phyloP scores from a whole-genome alignment of 2,113 vertebrate species.

The Microtus montanus region DNA sequence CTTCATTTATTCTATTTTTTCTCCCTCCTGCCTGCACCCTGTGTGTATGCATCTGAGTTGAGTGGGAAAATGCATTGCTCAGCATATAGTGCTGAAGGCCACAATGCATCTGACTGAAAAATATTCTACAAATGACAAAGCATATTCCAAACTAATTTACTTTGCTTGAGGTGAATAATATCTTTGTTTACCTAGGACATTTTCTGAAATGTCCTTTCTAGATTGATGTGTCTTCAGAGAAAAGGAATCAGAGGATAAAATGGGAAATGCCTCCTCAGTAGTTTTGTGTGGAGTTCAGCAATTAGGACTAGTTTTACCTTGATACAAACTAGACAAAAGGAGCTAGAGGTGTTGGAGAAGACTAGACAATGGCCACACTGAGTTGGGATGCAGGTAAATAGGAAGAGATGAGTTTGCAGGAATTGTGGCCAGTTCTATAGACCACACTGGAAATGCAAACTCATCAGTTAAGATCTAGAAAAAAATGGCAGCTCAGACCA shows the following conservation, averaged over 20 bases:
- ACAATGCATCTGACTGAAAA: not conserved
- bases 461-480: too few species aligned
- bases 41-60: not conserved
- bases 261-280: not conserved
- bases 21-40: not conserved
- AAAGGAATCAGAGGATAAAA: not conserved
- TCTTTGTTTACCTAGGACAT: not conserved
- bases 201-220: not conserved
- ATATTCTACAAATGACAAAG: slow-evolving; percentile 26
- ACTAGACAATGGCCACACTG: not conserved
- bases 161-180: not conserved
- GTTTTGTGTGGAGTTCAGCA: not conserved
- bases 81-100: not conserved
- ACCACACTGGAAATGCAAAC: fast-evolving
- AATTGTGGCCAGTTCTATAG: not conserved
- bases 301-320: not conserved
- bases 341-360: not conserved
- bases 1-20: not conserved
- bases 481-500: not conserved
- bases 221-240: not conserved
- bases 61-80: not conserved
- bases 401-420: not conserved
- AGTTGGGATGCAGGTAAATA: not conserved
- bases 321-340: not conserved
- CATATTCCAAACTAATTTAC: not conserved